These are phyloP conservation scores for Drosophila mayri DNA, from an alignment of 1,140 invertebrate genomes.

Conservation along the genomic window DNA sequence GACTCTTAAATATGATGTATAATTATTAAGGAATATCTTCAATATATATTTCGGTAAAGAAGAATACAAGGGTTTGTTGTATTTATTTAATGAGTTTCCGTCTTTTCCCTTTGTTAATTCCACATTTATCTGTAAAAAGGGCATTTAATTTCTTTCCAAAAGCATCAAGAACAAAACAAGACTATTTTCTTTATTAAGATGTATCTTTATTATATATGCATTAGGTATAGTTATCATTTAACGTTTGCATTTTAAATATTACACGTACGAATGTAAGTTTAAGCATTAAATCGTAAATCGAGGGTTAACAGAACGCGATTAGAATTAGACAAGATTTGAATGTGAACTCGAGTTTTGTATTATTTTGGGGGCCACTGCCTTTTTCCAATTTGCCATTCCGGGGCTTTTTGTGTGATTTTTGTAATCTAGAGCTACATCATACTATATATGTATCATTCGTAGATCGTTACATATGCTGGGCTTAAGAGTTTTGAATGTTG, in stretches of 20 bases:
- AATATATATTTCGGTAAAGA: slow-evolving; percentile 4
- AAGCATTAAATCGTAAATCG: slow-evolving; percentile 63
- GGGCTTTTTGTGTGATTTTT: slow-evolving; percentile 37
- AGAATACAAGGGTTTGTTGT: slow-evolving; percentile 3
- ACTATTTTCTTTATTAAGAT: slow-evolving; percentile 68
- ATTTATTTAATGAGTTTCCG: background rate
- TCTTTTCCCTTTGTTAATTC: background rate
- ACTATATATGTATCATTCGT: slow-evolving; percentile 32
- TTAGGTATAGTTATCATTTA: slow-evolving; percentile 74
- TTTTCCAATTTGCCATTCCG: slow-evolving; percentile 3
- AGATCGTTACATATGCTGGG: slow-evolving; percentile 25
- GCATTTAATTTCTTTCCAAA: background rate
- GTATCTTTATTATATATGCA: slow-evolving; percentile 75
- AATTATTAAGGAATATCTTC: background rate
- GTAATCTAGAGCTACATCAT: slow-evolving; percentile 53
- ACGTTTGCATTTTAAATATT: slow-evolving; percentile 77
- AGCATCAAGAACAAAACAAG: background rate
- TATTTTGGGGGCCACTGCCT: slow-evolving; percentile 15
- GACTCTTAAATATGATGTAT: background rate
- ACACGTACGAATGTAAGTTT: slow-evolving; percentile 74
- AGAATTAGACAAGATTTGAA: slow-evolving; percentile 51
- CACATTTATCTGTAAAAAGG: background rate
- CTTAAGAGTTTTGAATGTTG: slow-evolving; percentile 30
- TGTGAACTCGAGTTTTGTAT: slow-evolving; percentile 24
- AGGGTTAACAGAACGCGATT: slow-evolving; percentile 62